Evolutionary conservation across 2,888 invertebrate species (phyloP), one percentile per base, ranked within the genome.

Genomic region (Mesochorus sp.): DNA sequence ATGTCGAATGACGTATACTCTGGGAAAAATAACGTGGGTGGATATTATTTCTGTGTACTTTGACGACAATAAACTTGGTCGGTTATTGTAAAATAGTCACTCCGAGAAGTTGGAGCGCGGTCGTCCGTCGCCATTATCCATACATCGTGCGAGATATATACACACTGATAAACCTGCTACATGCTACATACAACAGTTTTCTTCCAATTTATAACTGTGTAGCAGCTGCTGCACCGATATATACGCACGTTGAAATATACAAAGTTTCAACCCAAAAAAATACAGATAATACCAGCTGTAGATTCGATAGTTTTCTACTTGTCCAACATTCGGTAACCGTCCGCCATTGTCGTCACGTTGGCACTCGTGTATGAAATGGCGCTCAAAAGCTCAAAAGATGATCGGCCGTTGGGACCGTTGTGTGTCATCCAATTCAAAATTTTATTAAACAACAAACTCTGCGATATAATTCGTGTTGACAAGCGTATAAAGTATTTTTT

Each of bases 341-440:
- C n/a, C n/a, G n/a, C n/a, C n/a, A n/a, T n/a, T n/a, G n/a, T n/a
- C n/a, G n/a, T n/a, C n/a, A n/a, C n/a, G n/a, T n/a, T n/a, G n/a
- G n/a, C n/a, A n/a, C n/a, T n/a, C n/a, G n/a, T n/a, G n/a, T n/a
- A n/a, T n/a, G n/a, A n/a, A n/a, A n/a, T n/a, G n/a, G n/a, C n/a
- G n/a, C n/a, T n/a, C n/a, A n/a, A n/a, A n/a, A n/a, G 73, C 77
- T 71, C 66, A 75, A 70, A 75, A 79, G 73, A 66, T 62, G n/a
- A 55, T 37, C 37, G n/a, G n/a, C n/a, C n/a, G n/a, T n/a, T n/a
- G n/a, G n/a, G n/a, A 76, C 68, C 70, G 51, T 76, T 76, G 37
- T 73, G 37, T 70, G 37, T 26, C 68, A 73, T 70, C 64, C 61
- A 71, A 73, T 67, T 73, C 59, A 37, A 76, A 80, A 53, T 71